These are phyloP conservation scores for Phaenicophaeus curvirostris DNA, from an alignment of 2,797 vertebrate species.

Conservation along the genomic window DNA sequence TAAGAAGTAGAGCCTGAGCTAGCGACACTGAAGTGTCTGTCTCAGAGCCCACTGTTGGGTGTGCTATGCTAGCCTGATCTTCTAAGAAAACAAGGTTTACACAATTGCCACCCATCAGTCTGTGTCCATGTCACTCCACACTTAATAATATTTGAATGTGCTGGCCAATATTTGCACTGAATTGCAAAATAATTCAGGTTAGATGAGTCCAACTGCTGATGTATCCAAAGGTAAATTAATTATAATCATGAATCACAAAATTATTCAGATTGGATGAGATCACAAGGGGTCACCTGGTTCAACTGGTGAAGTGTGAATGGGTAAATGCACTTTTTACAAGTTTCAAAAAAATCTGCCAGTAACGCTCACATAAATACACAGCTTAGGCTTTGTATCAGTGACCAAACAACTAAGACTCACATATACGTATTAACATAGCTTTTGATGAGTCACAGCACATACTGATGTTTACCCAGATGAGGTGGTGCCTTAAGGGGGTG, in stretches of 20 bases:
- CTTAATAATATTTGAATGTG: background rate
- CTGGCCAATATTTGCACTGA: background rate
- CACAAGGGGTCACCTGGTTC: background rate
- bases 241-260: background rate
- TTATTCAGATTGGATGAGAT: background rate
- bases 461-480: background rate
- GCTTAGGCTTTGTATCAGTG: background rate
- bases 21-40: background rate
- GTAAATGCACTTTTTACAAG: background rate
- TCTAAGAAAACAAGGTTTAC: background rate
- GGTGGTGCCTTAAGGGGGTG: background rate
- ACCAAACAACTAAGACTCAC: background rate
- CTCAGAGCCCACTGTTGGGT: background rate
- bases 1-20: background rate
- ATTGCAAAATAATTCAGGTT: constrained; percentile 1
- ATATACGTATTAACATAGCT: background rate
- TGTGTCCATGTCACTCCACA: background rate
- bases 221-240: background rate
- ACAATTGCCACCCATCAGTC: background rate
- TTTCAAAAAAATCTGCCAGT: background rate
- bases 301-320: background rate
- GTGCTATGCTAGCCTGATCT: background rate
- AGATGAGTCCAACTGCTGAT: background rate
- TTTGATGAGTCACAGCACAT: constrained; percentile 1
- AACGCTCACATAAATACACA: background rate